A percentile compares a stretch with the other conserved stretches of the same genome.
These are phyloP conservation scores for Aethes cnicana DNA, from an alignment of 2,888 invertebrate genomes.

Conservation along the genomic window DNA sequence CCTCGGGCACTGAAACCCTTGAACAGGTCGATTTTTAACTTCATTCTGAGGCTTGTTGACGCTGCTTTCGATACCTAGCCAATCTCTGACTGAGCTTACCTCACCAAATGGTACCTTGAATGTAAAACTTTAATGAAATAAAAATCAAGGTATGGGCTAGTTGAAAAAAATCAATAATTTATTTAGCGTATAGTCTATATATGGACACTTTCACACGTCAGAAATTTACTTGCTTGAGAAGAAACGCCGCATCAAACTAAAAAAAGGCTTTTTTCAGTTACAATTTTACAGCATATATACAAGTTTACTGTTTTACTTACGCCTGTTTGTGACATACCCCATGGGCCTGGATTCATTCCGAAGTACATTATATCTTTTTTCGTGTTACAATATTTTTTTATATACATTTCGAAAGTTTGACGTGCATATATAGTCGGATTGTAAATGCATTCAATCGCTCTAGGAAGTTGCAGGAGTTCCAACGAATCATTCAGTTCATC, in stretches of 20 bases:
- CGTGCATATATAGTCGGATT: slow-evolving; percentile 94
- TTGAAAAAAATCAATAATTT: no score
- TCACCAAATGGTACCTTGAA: slow-evolving; percentile 97
- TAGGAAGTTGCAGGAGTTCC: slow-evolving; percentile 69
- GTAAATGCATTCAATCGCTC: slow-evolving; percentile 86
- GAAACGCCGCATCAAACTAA: no score
- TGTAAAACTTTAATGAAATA: no score
- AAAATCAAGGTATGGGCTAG: not conserved
- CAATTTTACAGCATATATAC: no score
- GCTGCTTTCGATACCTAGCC: slow-evolving; percentile 87
- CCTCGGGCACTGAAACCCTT: slow-evolving; percentile 85
- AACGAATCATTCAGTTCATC: slow-evolving; percentile 71
- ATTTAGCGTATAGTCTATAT: no score
- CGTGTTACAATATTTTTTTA: slow-evolving; percentile 86
- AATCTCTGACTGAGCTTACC: slow-evolving; percentile 87
- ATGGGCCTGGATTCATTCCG: slow-evolving; percentile 98
- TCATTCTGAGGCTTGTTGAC: slow-evolving; percentile 86
- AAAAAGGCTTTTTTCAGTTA: no score
- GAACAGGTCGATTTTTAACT: slow-evolving; percentile 86
- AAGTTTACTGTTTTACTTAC: slow-evolving; percentile 71
- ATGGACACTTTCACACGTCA: no score
- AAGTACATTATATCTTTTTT: slow-evolving; percentile 90
- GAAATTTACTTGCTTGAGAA: no score
- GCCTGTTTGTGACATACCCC: slow-evolving; percentile 97
- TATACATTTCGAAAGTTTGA: slow-evolving; percentile 88